Conservation (phyloP, 2,797 vertebrate genomes). For the Hemibagrus guttatus region DNA sequence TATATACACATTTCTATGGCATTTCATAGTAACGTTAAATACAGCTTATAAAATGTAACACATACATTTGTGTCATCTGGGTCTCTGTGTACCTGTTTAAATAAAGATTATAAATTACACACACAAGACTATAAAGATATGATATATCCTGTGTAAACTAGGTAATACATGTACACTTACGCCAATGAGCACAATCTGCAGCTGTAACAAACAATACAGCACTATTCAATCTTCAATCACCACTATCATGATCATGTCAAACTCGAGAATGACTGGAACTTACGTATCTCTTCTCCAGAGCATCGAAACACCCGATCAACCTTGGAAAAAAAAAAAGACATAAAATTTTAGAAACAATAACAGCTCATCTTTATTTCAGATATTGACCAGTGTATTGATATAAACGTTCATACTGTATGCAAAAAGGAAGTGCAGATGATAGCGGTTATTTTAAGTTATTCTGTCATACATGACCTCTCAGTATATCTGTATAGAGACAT, state of each 20-base stretch:
- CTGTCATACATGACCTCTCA: not conserved
- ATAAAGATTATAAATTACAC: conserved; percentile 13
- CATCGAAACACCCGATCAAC: conserved; percentile 95
- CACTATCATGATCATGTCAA: conserved; percentile 5
- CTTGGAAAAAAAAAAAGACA: conserved; percentile 64
- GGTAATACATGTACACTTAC: conserved; percentile 61
- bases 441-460: not conserved
- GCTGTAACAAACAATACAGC: conserved; percentile 63
- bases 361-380: not conserved
- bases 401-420: not conserved
- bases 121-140: not conserved
- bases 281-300: conserved; percentile 92
- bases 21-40: too few species aligned
- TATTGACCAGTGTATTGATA: not conserved
- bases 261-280: conserved; percentile 64
- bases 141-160: not conserved
- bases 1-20: too few species aligned
- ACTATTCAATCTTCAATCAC: not conserved
- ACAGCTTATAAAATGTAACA: not conserved
- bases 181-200: conserved; percentile 78
- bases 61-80: conserved; percentile 75
- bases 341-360: not conserved
- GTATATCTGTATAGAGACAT: not conserved
- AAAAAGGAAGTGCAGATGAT: not conserved
- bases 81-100: conserved; percentile 75